Base-by-base conservation (phyloP, 2,797 vertebrate genomes). In the Etheostoma perlongum region DNA sequence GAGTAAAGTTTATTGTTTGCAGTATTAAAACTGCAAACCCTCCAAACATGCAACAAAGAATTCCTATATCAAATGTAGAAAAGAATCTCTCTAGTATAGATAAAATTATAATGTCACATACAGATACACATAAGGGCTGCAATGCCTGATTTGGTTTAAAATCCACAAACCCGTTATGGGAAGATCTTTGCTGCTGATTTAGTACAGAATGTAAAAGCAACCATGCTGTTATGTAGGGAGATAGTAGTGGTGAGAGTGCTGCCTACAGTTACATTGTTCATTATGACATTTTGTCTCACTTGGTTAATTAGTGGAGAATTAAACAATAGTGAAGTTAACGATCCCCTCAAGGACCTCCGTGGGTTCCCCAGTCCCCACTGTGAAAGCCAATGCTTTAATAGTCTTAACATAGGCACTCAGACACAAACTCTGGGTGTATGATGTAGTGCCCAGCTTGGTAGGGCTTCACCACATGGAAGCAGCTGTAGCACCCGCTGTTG, bases 401-500 rank as follows among this genome's bases (percentile, higher is more conserved):
- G 74, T 67, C 71, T 78, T 89, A 89, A 70, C 73, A 78, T 27
- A 85, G 81, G 48, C 74, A 82, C 78, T 95, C 94, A 60, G 94
- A 95, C 72, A 94, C 88, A 88, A 96, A 95, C 89, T 96, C 91
- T 1, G 94, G 94, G 85, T 95, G 94, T 73, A 95, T 94, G 90
- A 91, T 89, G 90, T 94, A 95, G 81, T 93, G 91, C 78, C 91
- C 91, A n/a, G 90, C 87, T 67, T 95, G 92, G 89, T 82, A 92
- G 47, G 93, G 88, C 76, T 94, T 95, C 70, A 96, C 94, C 82
- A 95, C 92, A 19, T 94, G 93, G 83, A 96, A 96, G 82, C 95
- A 96, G 91, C 94, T 95, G 92, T 92, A 91, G 81, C 94, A 91
- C 55, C 89, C 86, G 19, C 94, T 95, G 93, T 65, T 65, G 85